Conservation (phyloP, 1,140 invertebrate species). For the Drosophila nasuta region DNA sequence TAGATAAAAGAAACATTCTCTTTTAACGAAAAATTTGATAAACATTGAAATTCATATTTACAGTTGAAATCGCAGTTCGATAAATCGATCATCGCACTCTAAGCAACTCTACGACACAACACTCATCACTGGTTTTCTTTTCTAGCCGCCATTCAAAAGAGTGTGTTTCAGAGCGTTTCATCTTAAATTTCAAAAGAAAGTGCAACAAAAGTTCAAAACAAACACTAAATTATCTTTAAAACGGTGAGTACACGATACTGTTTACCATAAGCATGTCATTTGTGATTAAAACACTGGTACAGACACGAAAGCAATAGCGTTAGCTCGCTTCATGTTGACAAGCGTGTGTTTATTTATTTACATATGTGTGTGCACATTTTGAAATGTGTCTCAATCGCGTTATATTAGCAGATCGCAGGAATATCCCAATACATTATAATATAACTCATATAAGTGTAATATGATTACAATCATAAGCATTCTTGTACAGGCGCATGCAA, state of each 20-base stretch:
- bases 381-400: constrained; percentile 6
- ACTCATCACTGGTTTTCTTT: constrained; percentile 51
- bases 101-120: constrained; percentile 39
- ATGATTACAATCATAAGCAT: constrained; percentile 16
- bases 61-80: constrained; percentile 9
- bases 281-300: constrained; percentile 3
- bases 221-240: constrained; percentile 12
- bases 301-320: constrained; percentile 25
- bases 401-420: background rate
- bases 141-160: constrained; percentile 59
- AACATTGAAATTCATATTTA: constrained; percentile 3
- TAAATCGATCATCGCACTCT: constrained; percentile 19
- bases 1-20: too few species aligned
- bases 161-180: constrained; percentile 45
- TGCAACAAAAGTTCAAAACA: constrained; percentile 27
- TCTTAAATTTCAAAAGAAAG: constrained; percentile 40
- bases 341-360: constrained; percentile 56
- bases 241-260: constrained; percentile 34
- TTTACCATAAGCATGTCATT: background rate
- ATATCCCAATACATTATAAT: background rate
- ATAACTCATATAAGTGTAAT: background rate
- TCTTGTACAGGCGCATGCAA: constrained; percentile 16
- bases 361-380: constrained; percentile 17
- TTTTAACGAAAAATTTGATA: background rate
- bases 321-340: constrained; percentile 37